A percentile compares a stretch with the other conserved stretches of the same genome.
Evolutionary conservation across 2,797 vertebrate genomes (phyloP).

Genomic region (Tolypeutes matacus): DNA sequence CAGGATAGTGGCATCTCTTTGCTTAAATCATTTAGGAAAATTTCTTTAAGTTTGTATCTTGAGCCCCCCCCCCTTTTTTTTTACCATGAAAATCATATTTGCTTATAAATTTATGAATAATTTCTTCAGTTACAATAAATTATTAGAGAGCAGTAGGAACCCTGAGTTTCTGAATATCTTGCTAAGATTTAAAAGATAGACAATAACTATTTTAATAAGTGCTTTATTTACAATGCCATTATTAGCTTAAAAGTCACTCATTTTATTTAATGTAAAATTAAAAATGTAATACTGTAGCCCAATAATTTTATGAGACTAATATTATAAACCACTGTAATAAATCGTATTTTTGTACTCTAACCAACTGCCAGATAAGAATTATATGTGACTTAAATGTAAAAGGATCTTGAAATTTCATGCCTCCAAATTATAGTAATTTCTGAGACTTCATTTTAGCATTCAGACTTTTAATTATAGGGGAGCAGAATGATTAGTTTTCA

Average conservation of each 20-base stretch:
- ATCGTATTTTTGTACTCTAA: constrained; percentile 63
- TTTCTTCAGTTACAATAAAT: background rate
- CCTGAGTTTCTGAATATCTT: constrained; percentile 28
- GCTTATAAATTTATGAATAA: constrained; percentile 54
- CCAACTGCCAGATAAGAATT: constrained; percentile 44
- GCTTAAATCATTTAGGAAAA: constrained; percentile 44
- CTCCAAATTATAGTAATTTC: constrained; percentile 77
- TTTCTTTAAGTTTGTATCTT: constrained; percentile 48
- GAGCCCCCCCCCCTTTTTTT: constrained; percentile 34
- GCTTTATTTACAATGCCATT: constrained; percentile 57
- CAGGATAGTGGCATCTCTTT: constrained; percentile 20
- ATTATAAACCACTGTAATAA: constrained; percentile 42
- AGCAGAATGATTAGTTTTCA: constrained; percentile 66
- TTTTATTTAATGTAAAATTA: constrained; percentile 64
- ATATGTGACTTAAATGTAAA: constrained; percentile 60
- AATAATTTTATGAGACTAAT: constrained; percentile 55
- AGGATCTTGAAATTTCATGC: constrained; percentile 68
- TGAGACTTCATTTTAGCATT: constrained; percentile 54
- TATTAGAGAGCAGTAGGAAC: background rate
- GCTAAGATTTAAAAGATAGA: background rate
- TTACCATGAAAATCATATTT: constrained; percentile 25
- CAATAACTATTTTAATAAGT: constrained; percentile 27
- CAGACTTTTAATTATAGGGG: constrained; percentile 72
- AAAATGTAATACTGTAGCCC: background rate
- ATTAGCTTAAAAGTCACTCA: constrained; percentile 40